Evolutionary conservation across 1,140 invertebrate species (phyloP).

Genomic region (Drosophila burlai): DNA sequence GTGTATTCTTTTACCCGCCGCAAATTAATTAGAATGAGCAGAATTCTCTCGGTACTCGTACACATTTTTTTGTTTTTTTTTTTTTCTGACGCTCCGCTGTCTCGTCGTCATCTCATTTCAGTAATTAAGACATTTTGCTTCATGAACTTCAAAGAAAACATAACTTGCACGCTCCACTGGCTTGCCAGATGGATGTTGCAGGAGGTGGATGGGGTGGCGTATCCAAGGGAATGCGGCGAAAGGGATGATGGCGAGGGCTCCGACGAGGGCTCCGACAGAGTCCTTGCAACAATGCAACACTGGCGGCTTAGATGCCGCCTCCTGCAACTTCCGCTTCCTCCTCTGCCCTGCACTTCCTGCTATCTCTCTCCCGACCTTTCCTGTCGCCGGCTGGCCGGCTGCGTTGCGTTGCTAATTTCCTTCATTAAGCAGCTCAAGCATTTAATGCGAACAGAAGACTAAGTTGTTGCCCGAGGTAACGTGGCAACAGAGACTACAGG

Average conservation of each 20-base stretch:
- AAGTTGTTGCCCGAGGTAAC: conserved; percentile 64
- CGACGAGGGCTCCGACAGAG: no score
- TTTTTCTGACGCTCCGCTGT: conserved; percentile 2
- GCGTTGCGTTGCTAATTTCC: conserved; percentile 71
- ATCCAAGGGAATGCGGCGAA: conserved; percentile 1
- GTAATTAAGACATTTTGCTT: conserved; percentile 81
- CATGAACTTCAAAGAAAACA: conserved; percentile 72
- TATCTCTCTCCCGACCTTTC: background rate
- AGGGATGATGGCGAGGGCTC: background rate
- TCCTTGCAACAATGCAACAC: conserved; percentile 40
- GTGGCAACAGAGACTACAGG: conserved; percentile 28
- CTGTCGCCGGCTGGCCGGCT: conserved; percentile 7
- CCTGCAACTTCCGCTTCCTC: conserved; percentile 32
- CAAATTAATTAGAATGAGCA: conserved; percentile 69
- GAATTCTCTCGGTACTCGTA: background rate
- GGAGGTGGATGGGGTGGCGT: background rate
- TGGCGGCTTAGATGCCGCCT: conserved; percentile 22
- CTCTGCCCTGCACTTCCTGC: background rate
- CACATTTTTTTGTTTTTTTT: background rate
- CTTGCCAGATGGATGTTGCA: conserved; percentile 44
- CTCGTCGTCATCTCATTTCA: conserved; percentile 57
- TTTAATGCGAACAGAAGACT: conserved; percentile 69
- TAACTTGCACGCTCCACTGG: conserved; percentile 54
- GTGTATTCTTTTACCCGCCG: conserved; percentile 13
- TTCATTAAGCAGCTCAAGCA: conserved; percentile 76